phyloP scores from a whole-genome alignment of 2,797 vertebrate species.

The Aldrovandia affinis region DNA sequence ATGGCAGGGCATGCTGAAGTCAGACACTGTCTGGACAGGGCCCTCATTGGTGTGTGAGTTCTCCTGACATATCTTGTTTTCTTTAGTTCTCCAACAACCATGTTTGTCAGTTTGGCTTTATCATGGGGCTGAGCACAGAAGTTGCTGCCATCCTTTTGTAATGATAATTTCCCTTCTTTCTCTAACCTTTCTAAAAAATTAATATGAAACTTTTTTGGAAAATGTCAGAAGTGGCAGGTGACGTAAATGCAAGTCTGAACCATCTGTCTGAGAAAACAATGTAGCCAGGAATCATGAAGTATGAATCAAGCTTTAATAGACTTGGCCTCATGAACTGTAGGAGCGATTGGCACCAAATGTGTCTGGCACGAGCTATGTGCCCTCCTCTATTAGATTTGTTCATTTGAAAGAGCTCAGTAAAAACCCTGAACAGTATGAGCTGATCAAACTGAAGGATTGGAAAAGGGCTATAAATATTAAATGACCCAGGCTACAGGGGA shows the following conservation, averaged over 20 bases:
- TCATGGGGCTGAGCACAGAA: too few relatives aligned
- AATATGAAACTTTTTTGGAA: not conserved
- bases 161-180: not conserved
- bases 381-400: not conserved
- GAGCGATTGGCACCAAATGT: not conserved
- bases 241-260: not conserved
- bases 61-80: conserved; percentile 20
- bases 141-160: not conserved
- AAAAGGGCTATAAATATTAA: not conserved
- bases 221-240: not conserved
- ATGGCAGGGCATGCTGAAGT: conserved; percentile 52
- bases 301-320: not conserved
- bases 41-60: conserved; percentile 18
- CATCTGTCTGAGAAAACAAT: not conserved
- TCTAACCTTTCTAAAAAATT: not conserved
- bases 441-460: not conserved
- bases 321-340: not conserved
- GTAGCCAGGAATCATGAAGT: not conserved
- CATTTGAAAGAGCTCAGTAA: not conserved
- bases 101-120: not conserved
- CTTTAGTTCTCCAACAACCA: conserved; percentile 1
- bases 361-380: not conserved
- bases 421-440: not conserved
- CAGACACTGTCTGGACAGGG: conserved; percentile 33
- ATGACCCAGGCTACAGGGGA: not conserved